phyloP scores from a whole-genome alignment of 2,797 vertebrate genomes.

The Rhynchonycteris naso region DNA sequence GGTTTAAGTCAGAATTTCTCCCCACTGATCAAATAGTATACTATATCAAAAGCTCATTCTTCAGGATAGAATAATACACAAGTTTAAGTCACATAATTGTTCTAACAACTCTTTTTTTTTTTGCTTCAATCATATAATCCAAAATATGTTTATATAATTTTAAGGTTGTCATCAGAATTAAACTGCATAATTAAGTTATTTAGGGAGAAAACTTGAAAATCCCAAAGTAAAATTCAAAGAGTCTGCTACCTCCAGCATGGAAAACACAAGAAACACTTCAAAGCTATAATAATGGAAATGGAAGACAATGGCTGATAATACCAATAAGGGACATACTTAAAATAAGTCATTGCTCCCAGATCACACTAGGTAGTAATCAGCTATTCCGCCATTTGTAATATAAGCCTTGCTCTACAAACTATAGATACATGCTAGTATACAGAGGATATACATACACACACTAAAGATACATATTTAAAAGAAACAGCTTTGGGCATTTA shows the following conservation, averaged over 20 bases:
- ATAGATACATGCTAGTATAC: background rate
- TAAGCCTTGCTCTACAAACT: background rate
- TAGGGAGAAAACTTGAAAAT: background rate
- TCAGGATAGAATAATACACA: background rate
- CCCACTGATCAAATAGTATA: background rate
- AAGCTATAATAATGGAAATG: conserved; percentile 1
- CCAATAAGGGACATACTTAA: background rate
- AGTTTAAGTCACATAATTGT: background rate
- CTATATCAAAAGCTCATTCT: conserved; percentile 16
- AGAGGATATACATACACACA: background rate
- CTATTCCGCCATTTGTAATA: background rate
- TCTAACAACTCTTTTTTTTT: background rate
- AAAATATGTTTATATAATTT: background rate
- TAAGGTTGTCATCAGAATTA: conserved; percentile 33
- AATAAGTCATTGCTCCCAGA: background rate
- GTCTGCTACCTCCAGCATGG: background rate
- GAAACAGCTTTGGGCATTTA: background rate
- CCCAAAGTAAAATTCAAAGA: background rate
- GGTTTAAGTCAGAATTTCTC: background rate
- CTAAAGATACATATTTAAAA: background rate
- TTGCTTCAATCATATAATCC: background rate
- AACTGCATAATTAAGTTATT: background rate
- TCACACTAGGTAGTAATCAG: background rate
- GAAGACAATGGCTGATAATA: background rate
- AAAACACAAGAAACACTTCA: background rate